Evolutionary conservation across 1,140 invertebrate genomes (phyloP), one percentile per base, ranked within the genome.

Genomic region (Drosophila mayri): DNA sequence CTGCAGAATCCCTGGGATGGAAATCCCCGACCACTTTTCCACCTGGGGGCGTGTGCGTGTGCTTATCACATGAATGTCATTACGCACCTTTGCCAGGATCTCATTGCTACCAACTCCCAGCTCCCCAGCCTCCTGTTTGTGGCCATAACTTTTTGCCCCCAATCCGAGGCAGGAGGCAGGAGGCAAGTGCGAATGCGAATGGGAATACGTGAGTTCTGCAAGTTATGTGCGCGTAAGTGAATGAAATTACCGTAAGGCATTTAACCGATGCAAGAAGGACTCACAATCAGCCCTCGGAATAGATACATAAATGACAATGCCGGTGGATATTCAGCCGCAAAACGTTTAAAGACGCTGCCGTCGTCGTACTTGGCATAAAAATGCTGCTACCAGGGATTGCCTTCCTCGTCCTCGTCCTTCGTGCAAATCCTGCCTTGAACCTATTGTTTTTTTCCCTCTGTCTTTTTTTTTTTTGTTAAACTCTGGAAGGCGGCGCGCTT

Each of bases 161-260:
- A 65, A 11, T 52, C 43, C n/a, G 25, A 28, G 22, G 14, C 10
- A 44, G 30, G 61, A 22, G 44, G 47, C 64, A 66, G 32, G 62
- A 22, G 46, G 47, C 64, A 70, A 70, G 63, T 68, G 79, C 64
- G 66, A 66, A 65, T 64, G 81, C 16, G 64, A 44, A 84, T 88
- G 85, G 70, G 85, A 90, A 90, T 90, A 90, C 86, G 86, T 90
- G 86, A 91, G 86, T 83, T 90, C 79, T 90, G 86, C 86, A 91
- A 91, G 86, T 90, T 90, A 90, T 90, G 86, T 82, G 86, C 74
- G 82, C 79, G 82, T 90, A 90, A 90, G 86, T 90, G 86, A 90
- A 90, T 90, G 87, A 90, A 90, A 90, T 90, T 90, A 90, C 86
- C 86, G 82, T 90, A 86, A 90, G 86, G 86, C 87, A 90, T 90